These are phyloP conservation scores for Cinclus cinclus DNA, from an alignment of 2,113 vertebrate genomes.

Conservation along the genomic window DNA sequence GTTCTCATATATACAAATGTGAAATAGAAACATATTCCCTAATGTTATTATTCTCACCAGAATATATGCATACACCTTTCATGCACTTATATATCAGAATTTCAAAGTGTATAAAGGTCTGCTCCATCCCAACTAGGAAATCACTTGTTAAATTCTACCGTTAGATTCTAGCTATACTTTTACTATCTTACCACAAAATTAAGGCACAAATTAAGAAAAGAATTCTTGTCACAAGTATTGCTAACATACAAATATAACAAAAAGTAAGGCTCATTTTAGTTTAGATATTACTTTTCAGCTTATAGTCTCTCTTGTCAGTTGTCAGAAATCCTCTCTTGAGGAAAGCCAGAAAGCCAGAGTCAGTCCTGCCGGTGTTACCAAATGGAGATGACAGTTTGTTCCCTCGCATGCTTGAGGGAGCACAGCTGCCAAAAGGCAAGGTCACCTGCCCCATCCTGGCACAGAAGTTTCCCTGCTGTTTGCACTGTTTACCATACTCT, in stretches of 20 bases:
- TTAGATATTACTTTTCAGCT: background rate
- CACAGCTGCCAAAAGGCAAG: accelerated
- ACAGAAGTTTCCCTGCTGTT: background rate
- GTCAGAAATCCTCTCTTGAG: background rate
- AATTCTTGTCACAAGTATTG: background rate
- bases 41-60: background rate
- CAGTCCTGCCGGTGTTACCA: background rate
- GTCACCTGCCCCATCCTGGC: background rate
- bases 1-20: background rate
- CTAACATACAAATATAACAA: background rate
- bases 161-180: background rate
- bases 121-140: background rate
- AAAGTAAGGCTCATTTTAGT: background rate
- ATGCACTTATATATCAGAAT: background rate
- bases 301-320: background rate
- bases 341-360: background rate
- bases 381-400: background rate
- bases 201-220: background rate
- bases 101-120: background rate
- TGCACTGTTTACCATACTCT: accelerated
- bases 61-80: background rate
- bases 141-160: background rate
- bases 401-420: background rate
- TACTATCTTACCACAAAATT: background rate
- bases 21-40: background rate